Evolutionary conservation across 2,113 vertebrate genomes (phyloP).

Genomic region (Anolis carolinensis): DNA sequence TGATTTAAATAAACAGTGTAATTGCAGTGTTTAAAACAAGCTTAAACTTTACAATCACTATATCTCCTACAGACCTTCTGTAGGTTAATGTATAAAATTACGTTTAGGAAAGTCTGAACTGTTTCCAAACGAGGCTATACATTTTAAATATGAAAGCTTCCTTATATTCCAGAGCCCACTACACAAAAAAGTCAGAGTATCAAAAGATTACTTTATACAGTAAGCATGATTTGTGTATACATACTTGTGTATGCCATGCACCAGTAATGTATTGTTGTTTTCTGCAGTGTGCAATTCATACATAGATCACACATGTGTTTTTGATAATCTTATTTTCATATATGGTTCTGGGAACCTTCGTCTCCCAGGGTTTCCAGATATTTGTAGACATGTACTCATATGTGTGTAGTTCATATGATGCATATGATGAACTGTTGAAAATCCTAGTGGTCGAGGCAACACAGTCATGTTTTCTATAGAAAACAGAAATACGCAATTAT

Average conservation of each 20-base stretch:
- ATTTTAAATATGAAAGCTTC: not conserved
- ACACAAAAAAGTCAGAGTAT: not conserved
- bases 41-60: conserved; percentile 39
- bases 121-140: not conserved
- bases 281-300: not conserved
- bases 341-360: not conserved
- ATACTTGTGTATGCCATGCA: not conserved
- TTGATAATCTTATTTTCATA: not conserved
- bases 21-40: conserved; percentile 26
- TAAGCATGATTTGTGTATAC: not conserved
- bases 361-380: not conserved
- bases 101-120: conserved; percentile 12
- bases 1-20: conserved; percentile 40
- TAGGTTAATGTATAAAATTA: conserved; percentile 16
- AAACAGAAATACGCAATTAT: too few species aligned
- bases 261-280: not conserved
- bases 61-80: conserved; percentile 8
- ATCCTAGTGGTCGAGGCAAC: not conserved
- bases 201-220: not conserved
- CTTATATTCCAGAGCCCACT: not conserved
- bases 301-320: not conserved
- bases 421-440: not conserved
- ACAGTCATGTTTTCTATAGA: not conserved
- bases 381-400: not conserved
- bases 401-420: not conserved